Base-by-base conservation (phyloP, 92 coral and sea anemone species). In the Palythoa grandiflora region DNA sequence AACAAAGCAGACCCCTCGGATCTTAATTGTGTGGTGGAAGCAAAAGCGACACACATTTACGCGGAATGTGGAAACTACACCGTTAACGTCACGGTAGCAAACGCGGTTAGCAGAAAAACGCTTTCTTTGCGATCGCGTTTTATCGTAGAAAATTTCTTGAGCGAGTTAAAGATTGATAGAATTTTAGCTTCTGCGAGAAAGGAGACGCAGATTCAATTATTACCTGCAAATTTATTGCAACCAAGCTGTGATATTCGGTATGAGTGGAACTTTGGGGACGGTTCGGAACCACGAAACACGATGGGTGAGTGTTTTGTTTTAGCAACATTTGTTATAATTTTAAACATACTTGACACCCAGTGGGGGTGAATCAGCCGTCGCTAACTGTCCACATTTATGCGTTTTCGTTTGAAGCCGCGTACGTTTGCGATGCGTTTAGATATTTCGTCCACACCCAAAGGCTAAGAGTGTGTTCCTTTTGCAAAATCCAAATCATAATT, bases 221-320 rank as follows among this genome's bases (percentile, higher is more conserved):
- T 63, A 44, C 61, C 63, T 0, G 66, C 21, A 3, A 19, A 61
- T 3, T 63, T 63, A 40, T 28, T 28, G 28, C 35, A 68, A 1
- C 28, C 61, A 0, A 35, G 20, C 2, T 81, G 86, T 66, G 65
- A 81, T 8, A 39, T 81, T 44, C 44, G 19, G 38, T 81, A 63
- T 8, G 48, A 65, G 57, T 81, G 86, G 86, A 13, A 11, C 65
- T 81, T 81, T 47, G 86, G 75, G 6, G 86, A 81, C n/a, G 60
- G 60, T 21, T 40, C 75, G 1, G 38, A 19, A 11, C 59, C n/a
- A 0, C 4, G 35, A 21, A 1, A 63, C 47, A 16, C 86, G 9
- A 65, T 21, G 65, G 86, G 86, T 81, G n/a, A 13, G 75, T 2
- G 12, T 9, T 40, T 40, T 13, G 9, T 36, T 63, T 8, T n/a